Base-by-base conservation (phyloP, 2,888 invertebrate genomes). In the Drosophila pseudotalamancana region DNA sequence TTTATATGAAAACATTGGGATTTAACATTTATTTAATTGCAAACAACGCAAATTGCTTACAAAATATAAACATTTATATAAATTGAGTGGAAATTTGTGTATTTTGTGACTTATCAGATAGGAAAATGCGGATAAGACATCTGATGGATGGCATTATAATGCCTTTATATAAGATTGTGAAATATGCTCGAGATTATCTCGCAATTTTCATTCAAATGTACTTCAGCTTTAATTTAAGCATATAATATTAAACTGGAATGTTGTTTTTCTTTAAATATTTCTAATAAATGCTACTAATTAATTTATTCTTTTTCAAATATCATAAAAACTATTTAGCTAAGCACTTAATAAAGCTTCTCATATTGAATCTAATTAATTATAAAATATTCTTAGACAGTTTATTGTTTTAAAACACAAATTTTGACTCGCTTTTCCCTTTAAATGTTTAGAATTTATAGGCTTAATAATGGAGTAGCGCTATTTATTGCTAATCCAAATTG, bases 11-110 rank as follows among this genome's bases (percentile, higher is more conserved):
- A 25, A 34, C 34, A 43, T 29, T n/a, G 19, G 18, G n/a, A 23
- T 29, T 18, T 39, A 16, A 21, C 18, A 54, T 63, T 60, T 72
- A 70, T 78, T 62, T 66, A 73, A 68, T 72, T 57, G 57, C 27
- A 35, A 49, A 43, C 43, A 69, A 29, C 18, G 45, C 43, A 40
- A 49, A 53, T 53, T 8, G 27, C 14, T 18, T 25, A 18, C 23
- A 37, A 42, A 42, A 37, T 18, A 42, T 31, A 39, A 42, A 49
- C 25, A 48, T 61, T 71, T 45, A 71, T 53, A 84, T 61, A 66
- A 71, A 40, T 23, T 79, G 68, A 37, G 48, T 32, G 43, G 59
- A 56, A 61, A 55, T 76, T 49, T 59, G 48, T 18, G 40, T 37
- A 54, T 42, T 61, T 35, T 37, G 53, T 32, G 63, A 50, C 60